Percentiles rank a stretch among this genome's conserved stretches.
phyloP scores from a whole-genome alignment of 2,888 invertebrate species.

The Nesidiocoris tenuis region DNA sequence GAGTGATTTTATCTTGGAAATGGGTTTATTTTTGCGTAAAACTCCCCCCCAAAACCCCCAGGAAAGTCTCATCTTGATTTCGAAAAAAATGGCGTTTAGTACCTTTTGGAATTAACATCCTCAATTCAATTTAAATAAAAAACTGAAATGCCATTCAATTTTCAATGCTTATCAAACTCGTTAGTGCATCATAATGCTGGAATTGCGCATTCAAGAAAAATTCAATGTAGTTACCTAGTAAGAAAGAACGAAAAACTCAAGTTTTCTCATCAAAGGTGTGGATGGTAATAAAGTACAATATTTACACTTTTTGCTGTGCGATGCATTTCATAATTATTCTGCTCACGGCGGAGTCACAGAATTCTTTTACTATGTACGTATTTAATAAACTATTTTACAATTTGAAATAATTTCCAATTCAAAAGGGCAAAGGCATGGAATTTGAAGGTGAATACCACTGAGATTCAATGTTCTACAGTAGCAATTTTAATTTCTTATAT shows the following conservation, averaged over 20 bases:
- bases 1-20: no score
- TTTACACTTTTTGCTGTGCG: conserved; percentile 46
- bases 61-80: no score
- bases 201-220: not conserved
- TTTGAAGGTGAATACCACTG: conserved; percentile 42
- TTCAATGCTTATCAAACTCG: not conserved
- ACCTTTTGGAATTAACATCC: no score
- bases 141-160: conserved; percentile 5
- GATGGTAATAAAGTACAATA: conserved; percentile 47
- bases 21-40: no score
- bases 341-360: conserved; percentile 8
- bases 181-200: not conserved
- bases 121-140: not conserved
- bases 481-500: conserved; percentile 8
- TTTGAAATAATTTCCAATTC: conserved; percentile 39
- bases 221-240: conserved; percentile 32
- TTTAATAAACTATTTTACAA: conserved; percentile 28
- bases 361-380: conserved; percentile 30
- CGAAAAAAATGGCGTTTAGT: no score
- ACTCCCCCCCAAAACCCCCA: no score
- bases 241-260: conserved; percentile 44
- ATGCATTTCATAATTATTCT: conserved; percentile 1
- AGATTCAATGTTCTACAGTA: conserved; percentile 45
- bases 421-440: conserved; percentile 38
- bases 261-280: conserved; percentile 33